Evolutionary conservation across 2,888 invertebrate species (phyloP).

Genomic region (Listrodromus nycthemerus): DNA sequence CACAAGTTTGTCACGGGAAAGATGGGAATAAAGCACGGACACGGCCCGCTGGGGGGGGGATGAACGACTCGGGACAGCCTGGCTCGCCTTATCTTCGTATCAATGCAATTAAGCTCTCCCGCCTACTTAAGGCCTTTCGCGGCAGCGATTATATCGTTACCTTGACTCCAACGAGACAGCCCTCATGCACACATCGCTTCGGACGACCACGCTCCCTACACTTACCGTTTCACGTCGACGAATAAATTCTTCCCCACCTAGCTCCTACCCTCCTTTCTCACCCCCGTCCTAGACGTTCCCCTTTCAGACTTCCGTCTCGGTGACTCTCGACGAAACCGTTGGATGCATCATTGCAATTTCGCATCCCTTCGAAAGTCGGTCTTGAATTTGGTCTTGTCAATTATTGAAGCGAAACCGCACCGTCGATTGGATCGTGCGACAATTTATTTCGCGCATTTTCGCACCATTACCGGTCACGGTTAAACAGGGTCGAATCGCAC

Average conservation of each 20-base stretch:
- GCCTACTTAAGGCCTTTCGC: conserved; percentile 68
- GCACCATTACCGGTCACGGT: not conserved
- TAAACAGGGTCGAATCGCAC: not conserved
- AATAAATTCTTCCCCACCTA: conserved; percentile 43
- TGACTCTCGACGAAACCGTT: not conserved
- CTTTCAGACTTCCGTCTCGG: not conserved
- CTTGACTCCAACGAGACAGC: conserved; percentile 27
- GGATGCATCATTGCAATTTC: not conserved
- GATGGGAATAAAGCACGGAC: conserved; percentile 56
- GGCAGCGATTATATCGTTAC: conserved; percentile 73
- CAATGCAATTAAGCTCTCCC: conserved; percentile 69
- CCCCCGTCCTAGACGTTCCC: not conserved
- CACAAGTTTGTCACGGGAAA: conserved; percentile 66
- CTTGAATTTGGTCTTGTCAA: not conserved
- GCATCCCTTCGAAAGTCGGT: not conserved
- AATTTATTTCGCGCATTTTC: not conserved
- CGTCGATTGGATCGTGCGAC: not conserved
- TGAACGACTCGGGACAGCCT: conserved; percentile 41
- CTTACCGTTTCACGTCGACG: conserved; percentile 53
- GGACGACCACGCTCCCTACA: conserved; percentile 32
- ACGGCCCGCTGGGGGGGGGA: conserved; percentile 20
- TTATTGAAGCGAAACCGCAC: not conserved
- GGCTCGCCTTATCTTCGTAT: conserved; percentile 64
- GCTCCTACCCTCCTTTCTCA: not conserved
- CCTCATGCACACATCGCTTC: conserved; percentile 14